phyloP scores from a whole-genome alignment of 2,113 vertebrate species.

The Cepphus grylle region DNA sequence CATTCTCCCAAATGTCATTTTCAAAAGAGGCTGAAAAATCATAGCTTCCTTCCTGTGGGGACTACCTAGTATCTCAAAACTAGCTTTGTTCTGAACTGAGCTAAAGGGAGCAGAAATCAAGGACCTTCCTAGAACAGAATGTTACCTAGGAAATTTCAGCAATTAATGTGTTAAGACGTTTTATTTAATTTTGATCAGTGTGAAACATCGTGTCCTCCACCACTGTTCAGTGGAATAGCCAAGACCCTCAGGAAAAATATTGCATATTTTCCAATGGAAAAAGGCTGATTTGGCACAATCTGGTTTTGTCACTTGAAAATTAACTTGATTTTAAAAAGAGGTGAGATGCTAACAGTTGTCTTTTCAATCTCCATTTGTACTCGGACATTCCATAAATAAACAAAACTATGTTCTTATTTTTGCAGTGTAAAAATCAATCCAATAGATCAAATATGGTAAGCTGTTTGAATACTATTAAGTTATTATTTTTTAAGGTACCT shows the following conservation, averaged over 20 bases:
- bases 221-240: not conserved
- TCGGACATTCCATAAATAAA: not conserved
- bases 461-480: not conserved
- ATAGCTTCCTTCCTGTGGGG: not conserved
- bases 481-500: not conserved
- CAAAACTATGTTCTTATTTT: not conserved
- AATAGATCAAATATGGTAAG: not conserved
- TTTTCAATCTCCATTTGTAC: not conserved
- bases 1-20: constrained; percentile 6
- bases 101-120: not conserved
- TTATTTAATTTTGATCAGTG: not conserved
- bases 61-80: not conserved
- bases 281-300: not conserved
- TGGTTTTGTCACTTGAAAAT: not conserved
- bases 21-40: not conserved
- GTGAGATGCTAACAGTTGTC: not conserved
- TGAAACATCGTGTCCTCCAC: not conserved
- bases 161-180: not conserved
- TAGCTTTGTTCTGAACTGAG: not conserved
- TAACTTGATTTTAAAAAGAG: not conserved
- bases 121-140: not conserved
- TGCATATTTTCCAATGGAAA: not conserved
- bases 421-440: not conserved
- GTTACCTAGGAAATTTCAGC: not conserved
- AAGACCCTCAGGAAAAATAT: not conserved